Conservation (phyloP, 2,113 vertebrate genomes). For the Oxyura jamaicensis region DNA sequence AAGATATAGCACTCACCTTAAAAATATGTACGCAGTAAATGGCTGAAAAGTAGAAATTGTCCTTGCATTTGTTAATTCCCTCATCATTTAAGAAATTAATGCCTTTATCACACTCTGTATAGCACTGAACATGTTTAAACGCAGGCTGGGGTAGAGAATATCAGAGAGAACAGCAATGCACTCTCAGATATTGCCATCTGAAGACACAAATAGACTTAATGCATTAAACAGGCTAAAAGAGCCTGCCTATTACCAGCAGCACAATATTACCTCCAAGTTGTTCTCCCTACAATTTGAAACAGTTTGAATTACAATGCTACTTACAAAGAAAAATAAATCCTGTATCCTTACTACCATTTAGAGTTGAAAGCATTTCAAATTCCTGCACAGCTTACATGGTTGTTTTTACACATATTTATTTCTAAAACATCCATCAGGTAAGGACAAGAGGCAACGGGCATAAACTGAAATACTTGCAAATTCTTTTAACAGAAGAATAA, state of each 20-base stretch:
- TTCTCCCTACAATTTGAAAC: background rate
- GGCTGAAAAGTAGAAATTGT: background rate
- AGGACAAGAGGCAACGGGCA: background rate
- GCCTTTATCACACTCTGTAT: background rate
- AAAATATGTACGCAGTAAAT: fast-evolving
- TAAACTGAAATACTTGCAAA: background rate
- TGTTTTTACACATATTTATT: background rate
- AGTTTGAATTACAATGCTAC: background rate
- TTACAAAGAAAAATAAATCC: background rate
- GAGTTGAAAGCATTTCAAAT: background rate
- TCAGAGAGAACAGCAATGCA: background rate
- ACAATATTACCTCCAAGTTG: background rate
- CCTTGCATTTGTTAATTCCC: background rate
- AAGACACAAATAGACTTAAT: background rate
- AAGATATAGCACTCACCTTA: background rate
- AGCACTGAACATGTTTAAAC: background rate
- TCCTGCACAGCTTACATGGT: fast-evolving
- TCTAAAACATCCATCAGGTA: fast-evolving
- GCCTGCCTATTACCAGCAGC: background rate
- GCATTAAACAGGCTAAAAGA: background rate
- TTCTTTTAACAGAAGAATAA: background rate
- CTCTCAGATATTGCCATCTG: background rate
- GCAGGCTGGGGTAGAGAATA: background rate
- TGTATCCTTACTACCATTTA: background rate
- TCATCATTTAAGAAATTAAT: background rate